Conservation (phyloP, 2,113 vertebrate species). For the Tragelaphus strepsiceros region DNA sequence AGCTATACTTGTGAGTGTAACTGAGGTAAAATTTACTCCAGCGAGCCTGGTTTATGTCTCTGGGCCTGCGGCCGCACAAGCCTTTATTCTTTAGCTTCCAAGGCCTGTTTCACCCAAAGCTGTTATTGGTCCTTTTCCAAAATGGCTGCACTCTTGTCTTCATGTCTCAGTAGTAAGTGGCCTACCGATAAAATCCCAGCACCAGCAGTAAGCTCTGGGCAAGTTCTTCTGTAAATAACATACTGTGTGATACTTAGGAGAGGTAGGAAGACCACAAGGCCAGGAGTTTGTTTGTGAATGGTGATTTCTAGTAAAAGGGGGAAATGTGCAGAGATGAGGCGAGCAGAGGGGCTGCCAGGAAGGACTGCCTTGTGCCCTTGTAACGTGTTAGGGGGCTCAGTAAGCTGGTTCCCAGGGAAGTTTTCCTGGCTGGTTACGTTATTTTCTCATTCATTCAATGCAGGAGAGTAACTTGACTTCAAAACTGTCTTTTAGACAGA, state of each 20-base stretch:
- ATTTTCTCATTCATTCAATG: not conserved
- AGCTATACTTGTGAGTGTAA: not conserved
- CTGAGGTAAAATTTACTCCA: not conserved
- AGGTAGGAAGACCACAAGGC: not conserved
- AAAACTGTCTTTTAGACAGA: not conserved
- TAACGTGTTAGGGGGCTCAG: accelerated
- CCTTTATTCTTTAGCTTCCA: not conserved
- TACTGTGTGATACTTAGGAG: not conserved
- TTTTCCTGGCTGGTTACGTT: not conserved
- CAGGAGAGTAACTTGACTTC: not conserved
- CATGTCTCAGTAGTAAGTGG: not conserved
- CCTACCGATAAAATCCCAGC: not conserved
- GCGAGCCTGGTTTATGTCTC: not conserved
- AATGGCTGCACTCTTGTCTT: not conserved
- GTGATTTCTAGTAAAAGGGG: not conserved
- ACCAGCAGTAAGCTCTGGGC: not conserved
- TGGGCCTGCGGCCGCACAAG: not conserved
- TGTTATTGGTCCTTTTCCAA: not conserved
- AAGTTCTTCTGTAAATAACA: not conserved
- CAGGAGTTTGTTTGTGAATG: not conserved
- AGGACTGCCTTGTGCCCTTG: not conserved
- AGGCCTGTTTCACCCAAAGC: not conserved
- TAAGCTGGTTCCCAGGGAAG: not conserved
- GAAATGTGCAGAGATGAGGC: not conserved
- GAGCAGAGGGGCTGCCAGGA: not conserved